Conservation (phyloP, 92 coral and sea anemone genomes). For the Umimayanthus kanabou region DNA sequence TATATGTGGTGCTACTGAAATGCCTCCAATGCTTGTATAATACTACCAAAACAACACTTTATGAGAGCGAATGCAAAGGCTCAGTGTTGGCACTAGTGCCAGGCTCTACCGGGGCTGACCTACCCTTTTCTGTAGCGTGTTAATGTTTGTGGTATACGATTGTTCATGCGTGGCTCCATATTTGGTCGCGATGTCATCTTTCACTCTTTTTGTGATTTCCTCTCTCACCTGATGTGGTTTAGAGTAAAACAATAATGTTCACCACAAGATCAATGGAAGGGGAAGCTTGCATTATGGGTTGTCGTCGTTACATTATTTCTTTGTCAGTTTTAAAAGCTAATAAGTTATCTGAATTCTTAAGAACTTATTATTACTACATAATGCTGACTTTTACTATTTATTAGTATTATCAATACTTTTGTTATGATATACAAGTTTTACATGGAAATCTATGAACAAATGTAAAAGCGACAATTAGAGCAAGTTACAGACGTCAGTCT, state of each 20-base stretch:
- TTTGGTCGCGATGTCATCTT: background rate
- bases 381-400: no score
- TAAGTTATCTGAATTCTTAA: no score
- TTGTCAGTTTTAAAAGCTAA: background rate
- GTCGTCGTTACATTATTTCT: background rate
- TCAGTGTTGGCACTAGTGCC: background rate
- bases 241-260: background rate
- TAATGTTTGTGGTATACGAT: background rate
- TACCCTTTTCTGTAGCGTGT: background rate
- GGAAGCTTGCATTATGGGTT: background rate
- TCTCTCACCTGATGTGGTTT: background rate
- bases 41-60: no score
- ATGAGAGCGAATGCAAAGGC: background rate
- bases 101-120: background rate
- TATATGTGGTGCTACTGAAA: no score
- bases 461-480: no score
- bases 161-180: conserved; percentile 20
- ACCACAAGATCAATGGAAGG: background rate
- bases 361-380: no score
- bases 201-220: background rate
- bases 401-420: no score
- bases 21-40: no score
- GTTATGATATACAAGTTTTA: no score
- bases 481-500: no score
- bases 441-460: no score